Conservation (phyloP, 2,797 vertebrate genomes). For the Decapterus maruadsi region DNA sequence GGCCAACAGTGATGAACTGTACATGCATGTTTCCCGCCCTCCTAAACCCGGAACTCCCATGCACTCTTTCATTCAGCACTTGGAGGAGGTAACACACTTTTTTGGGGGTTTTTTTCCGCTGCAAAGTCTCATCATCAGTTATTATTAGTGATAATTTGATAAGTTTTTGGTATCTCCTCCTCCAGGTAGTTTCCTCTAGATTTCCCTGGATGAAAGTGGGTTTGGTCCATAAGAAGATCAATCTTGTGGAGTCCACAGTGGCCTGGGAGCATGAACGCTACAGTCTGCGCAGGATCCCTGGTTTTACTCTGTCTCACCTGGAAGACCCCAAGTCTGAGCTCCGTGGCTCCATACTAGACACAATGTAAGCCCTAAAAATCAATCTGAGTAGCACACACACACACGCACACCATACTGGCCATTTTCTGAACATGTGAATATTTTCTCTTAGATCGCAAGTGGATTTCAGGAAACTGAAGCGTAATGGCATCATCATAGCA, state of each 20-base stretch:
- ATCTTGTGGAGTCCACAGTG: slow-evolving; percentile 84
- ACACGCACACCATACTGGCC: no score
- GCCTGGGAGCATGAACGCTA: slow-evolving; percentile 89
- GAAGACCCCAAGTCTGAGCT: slow-evolving; percentile 81
- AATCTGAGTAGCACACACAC: neutral
- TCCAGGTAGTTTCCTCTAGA: slow-evolving; percentile 83
- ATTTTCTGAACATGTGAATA: neutral
- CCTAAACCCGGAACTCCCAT: slow-evolving; percentile 80
- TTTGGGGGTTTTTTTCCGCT: no score
- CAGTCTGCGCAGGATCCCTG: slow-evolving; percentile 84
- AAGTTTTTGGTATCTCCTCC: slow-evolving; percentile 9
- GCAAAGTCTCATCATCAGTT: neutral
- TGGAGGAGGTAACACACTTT: slow-evolving; percentile 81
- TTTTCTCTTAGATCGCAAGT: slow-evolving; percentile 78
- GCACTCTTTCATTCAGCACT: slow-evolving; percentile 79
- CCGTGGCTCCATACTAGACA: slow-evolving; percentile 85
- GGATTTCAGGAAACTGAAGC: slow-evolving; percentile 85
- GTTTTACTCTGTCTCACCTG: slow-evolving; percentile 87
- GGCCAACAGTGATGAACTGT: slow-evolving; percentile 82
- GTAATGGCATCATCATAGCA: slow-evolving; percentile 85
- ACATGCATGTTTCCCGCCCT: slow-evolving; percentile 86
- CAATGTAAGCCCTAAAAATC: slow-evolving; percentile 64
- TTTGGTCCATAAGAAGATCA: slow-evolving; percentile 89
- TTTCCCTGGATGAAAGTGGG: slow-evolving; percentile 85
- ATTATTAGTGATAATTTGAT: neutral